A percentile compares a stretch with the other conserved stretches of the same genome.
phyloP scores from a whole-genome alignment of 2,888 invertebrate genomes.

The Polyommatus icarus region DNA sequence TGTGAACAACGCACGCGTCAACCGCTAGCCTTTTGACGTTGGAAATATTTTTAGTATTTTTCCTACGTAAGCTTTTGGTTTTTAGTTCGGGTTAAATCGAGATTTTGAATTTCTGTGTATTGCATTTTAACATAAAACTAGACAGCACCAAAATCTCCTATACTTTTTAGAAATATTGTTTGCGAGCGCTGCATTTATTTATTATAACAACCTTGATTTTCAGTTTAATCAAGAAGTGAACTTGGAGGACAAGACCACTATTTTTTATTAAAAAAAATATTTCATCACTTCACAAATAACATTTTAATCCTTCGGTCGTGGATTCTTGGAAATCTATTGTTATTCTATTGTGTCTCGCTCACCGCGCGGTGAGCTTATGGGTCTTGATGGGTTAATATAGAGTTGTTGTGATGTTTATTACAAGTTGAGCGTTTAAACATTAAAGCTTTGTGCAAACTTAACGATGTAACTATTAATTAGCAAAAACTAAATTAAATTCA shows the following conservation, averaged over 20 bases:
- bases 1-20: neutral
- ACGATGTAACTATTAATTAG: neutral
- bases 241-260: no score
- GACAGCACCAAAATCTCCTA: neutral
- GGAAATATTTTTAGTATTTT: neutral
- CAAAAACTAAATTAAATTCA: neutral
- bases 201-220: no score
- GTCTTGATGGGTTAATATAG: no score
- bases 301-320: no score
- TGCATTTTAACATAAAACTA: neutral
- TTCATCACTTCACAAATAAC: no score
- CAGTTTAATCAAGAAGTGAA: no score
- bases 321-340: no score
- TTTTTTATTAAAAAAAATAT: no score
- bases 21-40: neutral
- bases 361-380: no score
- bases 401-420: neutral
- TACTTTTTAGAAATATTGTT: neutral
- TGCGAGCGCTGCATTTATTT: neutral
- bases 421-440: neutral
- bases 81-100: neutral
- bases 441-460: neutral
- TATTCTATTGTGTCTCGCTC: no score
- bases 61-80: neutral
- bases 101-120: neutral